These are phyloP conservation scores for Aegithalos caudatus DNA, from an alignment of 2,113 vertebrate species.

Conservation along the genomic window DNA sequence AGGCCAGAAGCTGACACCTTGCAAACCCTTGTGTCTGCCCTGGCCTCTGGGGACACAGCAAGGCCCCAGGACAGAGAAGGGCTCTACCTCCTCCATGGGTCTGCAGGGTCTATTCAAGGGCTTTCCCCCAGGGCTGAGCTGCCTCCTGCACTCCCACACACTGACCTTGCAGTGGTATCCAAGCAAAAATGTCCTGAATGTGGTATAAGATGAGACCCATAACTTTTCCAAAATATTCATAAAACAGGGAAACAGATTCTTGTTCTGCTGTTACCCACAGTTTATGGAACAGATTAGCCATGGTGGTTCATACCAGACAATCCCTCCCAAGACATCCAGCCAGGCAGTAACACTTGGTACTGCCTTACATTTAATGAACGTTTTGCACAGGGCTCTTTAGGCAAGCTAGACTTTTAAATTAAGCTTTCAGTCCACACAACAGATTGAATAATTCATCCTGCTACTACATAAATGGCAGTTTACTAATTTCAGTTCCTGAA, in stretches of 20 bases:
- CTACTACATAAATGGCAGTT: slow-evolving; percentile 14
- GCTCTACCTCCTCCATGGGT: rapidly evolving
- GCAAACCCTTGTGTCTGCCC: background rate
- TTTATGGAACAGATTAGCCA: background rate
- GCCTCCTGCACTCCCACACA: background rate
- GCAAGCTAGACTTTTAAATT: slow-evolving; percentile 25
- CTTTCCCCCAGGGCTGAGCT: background rate
- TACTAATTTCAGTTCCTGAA: slow-evolving; percentile 41
- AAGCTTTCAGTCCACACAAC: slow-evolving; percentile 1
- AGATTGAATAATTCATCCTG: slow-evolving; percentile 46
- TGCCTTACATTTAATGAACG: background rate
- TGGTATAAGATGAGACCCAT: background rate
- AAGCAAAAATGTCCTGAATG: background rate
- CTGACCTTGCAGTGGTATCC: rapidly evolving
- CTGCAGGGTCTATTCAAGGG: rapidly evolving
- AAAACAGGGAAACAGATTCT: background rate
- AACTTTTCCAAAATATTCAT: background rate
- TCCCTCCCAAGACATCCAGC: background rate
- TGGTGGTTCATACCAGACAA: background rate
- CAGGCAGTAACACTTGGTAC: background rate
- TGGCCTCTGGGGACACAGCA: background rate
- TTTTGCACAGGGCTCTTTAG: background rate
- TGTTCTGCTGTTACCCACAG: background rate
- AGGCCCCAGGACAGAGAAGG: background rate
- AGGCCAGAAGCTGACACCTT: background rate